Evolutionary conservation across 1,140 invertebrate genomes (phyloP).

Genomic region (Caenorhabditis inopinata): DNA sequence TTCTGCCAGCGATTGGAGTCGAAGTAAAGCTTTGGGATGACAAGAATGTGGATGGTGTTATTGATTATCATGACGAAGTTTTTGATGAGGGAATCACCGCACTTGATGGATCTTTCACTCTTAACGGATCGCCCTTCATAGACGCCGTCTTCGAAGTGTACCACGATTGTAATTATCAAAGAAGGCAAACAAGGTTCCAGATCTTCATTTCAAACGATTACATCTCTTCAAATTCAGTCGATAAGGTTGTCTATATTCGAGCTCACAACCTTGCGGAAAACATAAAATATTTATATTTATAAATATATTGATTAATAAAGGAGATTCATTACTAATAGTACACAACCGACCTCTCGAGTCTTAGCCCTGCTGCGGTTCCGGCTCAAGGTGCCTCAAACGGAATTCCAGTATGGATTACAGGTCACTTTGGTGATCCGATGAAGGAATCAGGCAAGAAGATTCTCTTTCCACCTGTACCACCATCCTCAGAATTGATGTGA

Average conservation of each 20-base stretch:
- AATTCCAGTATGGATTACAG: too few species aligned
- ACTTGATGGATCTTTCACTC: conserved; percentile 44
- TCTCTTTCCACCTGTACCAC: too few species aligned
- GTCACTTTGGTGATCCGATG: too few species aligned
- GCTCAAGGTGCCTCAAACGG: too few species aligned
- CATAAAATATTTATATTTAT: conserved; percentile 54
- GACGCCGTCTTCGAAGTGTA: conserved; percentile 55
- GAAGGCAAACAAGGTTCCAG: conserved; percentile 47
- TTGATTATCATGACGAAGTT: conserved; percentile 54
- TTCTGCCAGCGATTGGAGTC: conserved; percentile 47
- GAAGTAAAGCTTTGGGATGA: conserved; percentile 53
- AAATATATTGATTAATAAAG: too few species aligned
- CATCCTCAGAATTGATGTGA: too few species aligned
- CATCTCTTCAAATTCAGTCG: too few species aligned
- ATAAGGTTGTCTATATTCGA: conserved; percentile 61
- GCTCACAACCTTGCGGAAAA: conserved; percentile 56
- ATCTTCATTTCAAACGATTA: too few species aligned
- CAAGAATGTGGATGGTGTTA: conserved; percentile 50
- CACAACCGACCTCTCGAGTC: too few species aligned
- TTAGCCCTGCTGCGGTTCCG: too few species aligned
- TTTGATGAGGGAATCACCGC: conserved; percentile 50
- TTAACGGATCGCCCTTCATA: conserved; percentile 50
- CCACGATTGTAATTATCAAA: conserved; percentile 60
- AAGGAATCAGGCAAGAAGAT: too few species aligned
- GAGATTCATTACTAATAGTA: too few species aligned